Conservation (phyloP, 1,140 invertebrate species). For the Bombus superbus region DNA sequence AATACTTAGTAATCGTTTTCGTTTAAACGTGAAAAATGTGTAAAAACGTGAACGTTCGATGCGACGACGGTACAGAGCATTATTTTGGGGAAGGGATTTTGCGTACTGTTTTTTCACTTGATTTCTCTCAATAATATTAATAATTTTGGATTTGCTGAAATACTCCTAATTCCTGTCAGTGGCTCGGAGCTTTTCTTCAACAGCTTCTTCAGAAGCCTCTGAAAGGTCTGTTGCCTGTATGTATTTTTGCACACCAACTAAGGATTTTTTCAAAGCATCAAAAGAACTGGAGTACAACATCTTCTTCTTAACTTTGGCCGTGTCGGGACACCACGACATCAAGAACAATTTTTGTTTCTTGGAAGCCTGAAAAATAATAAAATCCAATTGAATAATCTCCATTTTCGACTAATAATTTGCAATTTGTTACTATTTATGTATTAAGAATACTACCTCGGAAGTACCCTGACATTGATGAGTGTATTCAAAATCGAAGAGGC, state of each 20-base stretch:
- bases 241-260: slow-evolving; percentile 98
- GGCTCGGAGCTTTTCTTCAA: slow-evolving; percentile 95
- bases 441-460: slow-evolving; percentile 86
- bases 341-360: slow-evolving; percentile 98
- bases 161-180: slow-evolving; percentile 93
- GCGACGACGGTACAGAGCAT: slow-evolving; percentile 77
- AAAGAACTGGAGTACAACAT: slow-evolving; percentile 99
- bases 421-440: neutral
- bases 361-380: slow-evolving; percentile 85
- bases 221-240: slow-evolving; percentile 97
- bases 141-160: slow-evolving; percentile 70
- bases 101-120: slow-evolving; percentile 76
- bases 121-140: slow-evolving; percentile 72
- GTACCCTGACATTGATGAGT: slow-evolving; percentile 97
- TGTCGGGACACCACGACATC: slow-evolving; percentile 99
- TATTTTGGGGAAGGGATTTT: slow-evolving; percentile 77
- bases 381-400: neutral
- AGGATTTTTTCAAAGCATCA: slow-evolving; percentile 96
- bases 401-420: neutral
- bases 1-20: slow-evolving; percentile 77
- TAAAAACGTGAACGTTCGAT: slow-evolving; percentile 80
- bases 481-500: slow-evolving; percentile 97
- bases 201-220: slow-evolving; percentile 94
- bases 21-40: slow-evolving; percentile 80
- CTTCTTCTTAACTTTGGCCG: slow-evolving; percentile 99